Evolutionary conservation across 2,113 vertebrate genomes (phyloP), one percentile per base, ranked within the genome.

Genomic region (Rhinopithecus roxellana): DNA sequence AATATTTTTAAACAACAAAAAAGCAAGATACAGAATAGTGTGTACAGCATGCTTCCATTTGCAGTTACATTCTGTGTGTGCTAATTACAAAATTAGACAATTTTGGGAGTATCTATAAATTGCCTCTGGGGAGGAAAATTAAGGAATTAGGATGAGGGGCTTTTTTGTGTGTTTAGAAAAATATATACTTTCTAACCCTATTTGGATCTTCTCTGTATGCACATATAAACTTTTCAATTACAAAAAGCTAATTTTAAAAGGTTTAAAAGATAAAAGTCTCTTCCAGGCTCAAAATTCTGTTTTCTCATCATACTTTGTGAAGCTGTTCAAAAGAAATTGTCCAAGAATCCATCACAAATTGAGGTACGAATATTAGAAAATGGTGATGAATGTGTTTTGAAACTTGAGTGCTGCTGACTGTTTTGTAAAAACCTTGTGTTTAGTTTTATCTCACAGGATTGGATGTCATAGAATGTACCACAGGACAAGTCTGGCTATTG

Each of bases 371-470:
- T 3, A 23, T 74, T 72, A 84, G 61, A 84, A 97, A 91, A 78
- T 40, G 57, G 35, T 48, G 45, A 32, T 77, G 40, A 20, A 6
- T 40, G 20, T 67, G 16, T 79, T 74, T 92, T 55, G 32, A 89
- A 52, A 67, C 22, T 84, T 89, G 67, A 50, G n/a, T 38, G 35
- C 32, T 74, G 55, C 43, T 77, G 12, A 16, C 0, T 84, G 55
- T 97, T 94, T 93, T 82, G 22, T 96, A 78, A 94, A 83, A 94
- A 83, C 25, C 27, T 32, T 50, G 17, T 27, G 35, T 82, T 91
- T 91, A 52, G 72, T 91, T 90, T 89, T 23, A 67, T 69, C 16
- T 25, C 55, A 43, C 75, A 79, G 18, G 40, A 25, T 20, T 80
- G 22, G 13, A 67, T 48, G 40, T 94, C 70, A 59, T 50, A 59